A percentile compares a stretch with the other conserved stretches of the same genome.
These are phyloP conservation scores for Montipora capitata DNA, from an alignment of 92 coral and sea anemone genomes.

Conservation along the genomic window DNA sequence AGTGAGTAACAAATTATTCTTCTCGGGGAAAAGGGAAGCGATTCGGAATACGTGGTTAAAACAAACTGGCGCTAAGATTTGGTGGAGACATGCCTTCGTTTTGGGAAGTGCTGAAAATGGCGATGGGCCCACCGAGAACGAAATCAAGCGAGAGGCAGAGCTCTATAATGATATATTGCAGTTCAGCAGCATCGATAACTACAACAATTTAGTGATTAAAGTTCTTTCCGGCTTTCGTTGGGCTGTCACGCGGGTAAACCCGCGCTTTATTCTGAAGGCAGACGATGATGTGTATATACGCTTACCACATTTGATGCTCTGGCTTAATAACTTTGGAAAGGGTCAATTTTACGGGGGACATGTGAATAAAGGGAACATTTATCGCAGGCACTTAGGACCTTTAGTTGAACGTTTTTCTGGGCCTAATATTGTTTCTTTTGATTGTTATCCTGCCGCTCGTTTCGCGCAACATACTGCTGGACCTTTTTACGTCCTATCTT, in stretches of 20 bases:
- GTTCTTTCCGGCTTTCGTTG: conserved; percentile 11
- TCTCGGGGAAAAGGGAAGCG: background rate
- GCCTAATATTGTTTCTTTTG: background rate
- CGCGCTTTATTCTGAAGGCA: background rate
- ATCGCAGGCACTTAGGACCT: background rate
- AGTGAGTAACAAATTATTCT: background rate
- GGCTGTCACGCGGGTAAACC: background rate
- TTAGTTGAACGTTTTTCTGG: background rate
- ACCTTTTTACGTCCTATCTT: conserved; percentile 7
- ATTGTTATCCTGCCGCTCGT: background rate
- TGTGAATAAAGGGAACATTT: background rate
- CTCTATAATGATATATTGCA: background rate
- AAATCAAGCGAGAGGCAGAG: background rate
- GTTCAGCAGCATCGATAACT: conserved; percentile 1
- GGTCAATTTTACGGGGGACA: background rate
- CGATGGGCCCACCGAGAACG: background rate
- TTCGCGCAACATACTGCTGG: conserved; percentile 8
- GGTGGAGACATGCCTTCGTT: background rate
- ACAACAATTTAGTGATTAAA: conserved; percentile 5
- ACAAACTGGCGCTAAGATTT: background rate
- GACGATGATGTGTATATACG: conserved; percentile 25
- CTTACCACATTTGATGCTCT: background rate
- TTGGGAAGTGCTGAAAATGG: background rate
- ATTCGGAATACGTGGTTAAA: background rate
- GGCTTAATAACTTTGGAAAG: background rate